Evolutionary conservation across 2,888 invertebrate genomes (phyloP), one percentile per base, ranked within the genome.

Genomic region (Acrobasis consociella): DNA sequence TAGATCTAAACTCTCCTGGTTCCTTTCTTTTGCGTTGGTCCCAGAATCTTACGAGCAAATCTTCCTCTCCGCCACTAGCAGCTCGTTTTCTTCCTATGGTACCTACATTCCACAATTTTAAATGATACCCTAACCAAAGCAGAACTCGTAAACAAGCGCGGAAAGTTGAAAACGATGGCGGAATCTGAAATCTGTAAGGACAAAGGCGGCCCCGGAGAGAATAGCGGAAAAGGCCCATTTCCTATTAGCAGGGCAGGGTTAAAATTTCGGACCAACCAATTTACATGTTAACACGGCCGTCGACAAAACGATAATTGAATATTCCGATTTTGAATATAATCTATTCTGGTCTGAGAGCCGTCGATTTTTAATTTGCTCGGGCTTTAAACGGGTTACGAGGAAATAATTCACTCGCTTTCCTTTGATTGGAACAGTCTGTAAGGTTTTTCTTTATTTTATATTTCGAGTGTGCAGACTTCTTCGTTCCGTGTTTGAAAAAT

Each of bases 171-270:
- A 51, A 42, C 60, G 50, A 42, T 10, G 9, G 42, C 51, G 52
- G 60, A 42, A 56, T 56, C 42, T 10, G 11, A 56, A 56, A 56
- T 56, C 56, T 42, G 53, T 31, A 56, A 80, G 83, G 84, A 87
- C 88, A 87, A 85, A 83, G 78, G 83, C 71, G 67, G 73, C 70
- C 70, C 76, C 74, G 75, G 78, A 77, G 77, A 76, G 83, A 82
- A 83, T 81, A 83, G 83, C 80, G 85, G 85, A 84, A 86, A 86
- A 82, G 77, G 81, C 75, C 84, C 79, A 83, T 89, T 88, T 89
- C 87, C 88, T 85, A 86, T 87, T 86, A 85, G 80, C 73, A 62
- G 77, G 80, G 78, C 72, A 69, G 74, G 75, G 76, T 75, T 80
- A 80, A 84, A 85, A 82, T 83, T 87, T 83, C 80, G 80, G 83